Evolutionary conservation across 2,888 invertebrate genomes (phyloP).

Genomic region (Diaprepes abbreviatus): DNA sequence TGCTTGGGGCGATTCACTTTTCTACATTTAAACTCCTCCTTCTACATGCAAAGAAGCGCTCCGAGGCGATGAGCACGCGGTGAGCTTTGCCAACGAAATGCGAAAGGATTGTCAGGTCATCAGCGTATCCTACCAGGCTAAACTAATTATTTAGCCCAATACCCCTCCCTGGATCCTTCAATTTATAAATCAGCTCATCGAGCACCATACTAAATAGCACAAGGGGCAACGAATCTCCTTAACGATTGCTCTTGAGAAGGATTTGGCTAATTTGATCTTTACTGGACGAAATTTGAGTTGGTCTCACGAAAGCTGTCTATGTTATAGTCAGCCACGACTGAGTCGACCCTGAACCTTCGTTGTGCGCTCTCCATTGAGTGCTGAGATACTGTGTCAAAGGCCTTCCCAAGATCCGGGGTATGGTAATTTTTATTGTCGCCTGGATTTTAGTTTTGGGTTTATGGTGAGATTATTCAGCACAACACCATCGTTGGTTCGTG

Average conservation of each 20-base stretch:
- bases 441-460: no score
- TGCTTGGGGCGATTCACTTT: background rate
- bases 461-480: no score
- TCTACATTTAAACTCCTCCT: background rate
- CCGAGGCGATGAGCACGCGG: no score
- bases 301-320: background rate
- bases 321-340: background rate
- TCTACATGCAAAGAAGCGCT: no score
- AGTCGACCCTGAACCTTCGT: conserved; percentile 32
- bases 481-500: background rate
- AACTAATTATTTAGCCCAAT: background rate
- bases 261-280: conserved; percentile 30
- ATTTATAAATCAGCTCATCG: conserved; percentile 49
- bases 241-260: conserved; percentile 57
- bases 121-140: background rate
- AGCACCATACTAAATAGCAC: conserved; percentile 55
- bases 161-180: background rate
- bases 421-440: background rate
- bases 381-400: conserved; percentile 51
- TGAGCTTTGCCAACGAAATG: no score
- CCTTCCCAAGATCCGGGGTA: conserved; percentile 48
- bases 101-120: no score
- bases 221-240: conserved; percentile 60
- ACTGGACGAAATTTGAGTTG: conserved; percentile 38
- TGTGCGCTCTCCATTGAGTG: conserved; percentile 44